Percentiles rank a stretch among this genome's conserved stretches.
phyloP scores from a whole-genome alignment of 2,797 vertebrate species.

The Pyrocephalus nanus region DNA sequence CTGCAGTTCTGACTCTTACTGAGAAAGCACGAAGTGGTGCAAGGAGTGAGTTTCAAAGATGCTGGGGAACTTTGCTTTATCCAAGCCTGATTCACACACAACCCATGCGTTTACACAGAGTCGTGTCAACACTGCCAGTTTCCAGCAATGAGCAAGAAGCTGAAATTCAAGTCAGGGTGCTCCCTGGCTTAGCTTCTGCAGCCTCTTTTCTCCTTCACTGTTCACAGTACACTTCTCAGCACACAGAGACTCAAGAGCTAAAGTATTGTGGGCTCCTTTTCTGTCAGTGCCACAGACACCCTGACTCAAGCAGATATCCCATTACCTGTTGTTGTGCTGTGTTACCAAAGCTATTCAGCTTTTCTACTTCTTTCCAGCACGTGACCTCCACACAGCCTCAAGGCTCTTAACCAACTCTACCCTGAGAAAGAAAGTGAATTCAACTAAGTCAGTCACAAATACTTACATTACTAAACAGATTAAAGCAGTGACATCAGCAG shows the following conservation, averaged over 20 bases:
- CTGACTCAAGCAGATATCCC: not conserved
- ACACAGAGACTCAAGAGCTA: not conserved
- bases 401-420: not conserved
- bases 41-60: not conserved
- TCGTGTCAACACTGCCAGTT: not conserved
- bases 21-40: not conserved
- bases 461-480: not conserved
- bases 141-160: not conserved
- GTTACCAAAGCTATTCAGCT: not conserved
- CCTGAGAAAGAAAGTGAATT: not conserved
- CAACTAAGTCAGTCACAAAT: not conserved
- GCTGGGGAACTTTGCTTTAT: not conserved
- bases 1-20: not conserved
- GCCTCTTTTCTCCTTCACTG: not conserved
- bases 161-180: not conserved
- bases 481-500: not conserved
- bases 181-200: not conserved
- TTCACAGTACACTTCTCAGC: not conserved
- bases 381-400: not conserved
- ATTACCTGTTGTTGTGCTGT: not conserved
- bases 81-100: not conserved
- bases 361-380: not conserved
- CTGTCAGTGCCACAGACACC: not conserved
- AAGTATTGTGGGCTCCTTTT: not conserved
- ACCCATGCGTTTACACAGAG: not conserved